Conservation (phyloP, 2,113 vertebrate genomes). For the Carassius carassius region DNA sequence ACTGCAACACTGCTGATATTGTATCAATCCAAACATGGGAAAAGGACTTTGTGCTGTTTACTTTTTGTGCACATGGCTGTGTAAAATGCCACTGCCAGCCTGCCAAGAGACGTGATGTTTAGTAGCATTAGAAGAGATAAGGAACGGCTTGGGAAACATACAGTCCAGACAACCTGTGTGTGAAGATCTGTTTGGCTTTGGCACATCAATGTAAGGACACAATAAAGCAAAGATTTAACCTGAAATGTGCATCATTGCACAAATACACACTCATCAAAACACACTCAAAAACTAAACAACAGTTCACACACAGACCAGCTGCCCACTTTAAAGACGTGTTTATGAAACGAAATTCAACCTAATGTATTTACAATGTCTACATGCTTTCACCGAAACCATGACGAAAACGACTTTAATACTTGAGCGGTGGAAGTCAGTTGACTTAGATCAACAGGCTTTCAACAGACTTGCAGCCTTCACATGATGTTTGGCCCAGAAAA, state of each 20-base stretch:
- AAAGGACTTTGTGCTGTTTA: background rate
- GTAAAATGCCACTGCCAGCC: background rate
- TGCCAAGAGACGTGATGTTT: background rate
- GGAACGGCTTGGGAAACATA: background rate
- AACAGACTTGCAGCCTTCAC: slow-evolving; percentile 29
- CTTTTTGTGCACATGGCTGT: background rate
- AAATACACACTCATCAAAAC: background rate
- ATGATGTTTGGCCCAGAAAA: slow-evolving; percentile 26
- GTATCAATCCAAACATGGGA: background rate
- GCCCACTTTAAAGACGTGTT: background rate
- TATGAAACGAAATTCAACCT: background rate
- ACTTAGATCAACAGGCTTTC: slow-evolving; percentile 28
- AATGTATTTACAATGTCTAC: background rate
- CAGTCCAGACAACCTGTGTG: no score
- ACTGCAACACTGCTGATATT: background rate
- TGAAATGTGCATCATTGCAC: background rate
- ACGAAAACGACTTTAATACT: background rate
- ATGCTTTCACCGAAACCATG: background rate
- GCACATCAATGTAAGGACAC: no score
- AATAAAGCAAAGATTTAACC: no score
- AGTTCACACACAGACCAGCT: background rate
- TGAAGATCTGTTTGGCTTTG: no score
- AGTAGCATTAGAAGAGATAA: slow-evolving; percentile 12
- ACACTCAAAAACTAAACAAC: background rate
- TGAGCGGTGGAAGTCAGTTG: slow-evolving; percentile 25